phyloP scores from a whole-genome alignment of 1,140 invertebrate species.

The Pantala flavescens region DNA sequence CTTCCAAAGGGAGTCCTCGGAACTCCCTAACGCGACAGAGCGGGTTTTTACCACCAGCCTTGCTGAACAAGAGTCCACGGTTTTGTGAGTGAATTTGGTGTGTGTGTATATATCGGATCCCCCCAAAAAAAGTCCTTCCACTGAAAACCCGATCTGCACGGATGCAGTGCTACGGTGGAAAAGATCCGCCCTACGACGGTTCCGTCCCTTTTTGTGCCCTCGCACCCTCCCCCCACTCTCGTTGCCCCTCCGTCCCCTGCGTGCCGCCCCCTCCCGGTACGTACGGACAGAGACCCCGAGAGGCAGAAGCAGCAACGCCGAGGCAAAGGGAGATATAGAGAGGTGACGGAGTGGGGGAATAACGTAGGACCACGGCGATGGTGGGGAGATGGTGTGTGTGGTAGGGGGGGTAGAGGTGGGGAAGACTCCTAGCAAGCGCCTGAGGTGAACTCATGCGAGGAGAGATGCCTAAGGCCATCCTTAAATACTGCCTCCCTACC shows the following conservation, averaged over 20 bases:
- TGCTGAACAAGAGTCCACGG: not conserved
- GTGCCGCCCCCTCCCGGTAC: not conserved
- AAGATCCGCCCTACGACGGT: not conserved
- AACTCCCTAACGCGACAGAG: not conserved
- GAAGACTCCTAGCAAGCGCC: not conserved
- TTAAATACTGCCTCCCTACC: not conserved
- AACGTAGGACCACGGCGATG: not conserved
- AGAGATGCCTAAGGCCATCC: slow-evolving; percentile 3
- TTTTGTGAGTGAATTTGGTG: not conserved
- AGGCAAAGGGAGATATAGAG: not conserved
- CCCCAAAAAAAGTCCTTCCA: not conserved
- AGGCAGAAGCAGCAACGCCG: not conserved
- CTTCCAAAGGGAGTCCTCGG: not conserved
- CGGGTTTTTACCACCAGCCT: not conserved
- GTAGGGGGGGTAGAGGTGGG: not conserved
- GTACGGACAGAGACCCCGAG: not conserved
- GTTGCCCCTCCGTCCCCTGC: not conserved
- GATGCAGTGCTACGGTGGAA: not conserved
- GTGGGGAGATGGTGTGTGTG: not conserved
- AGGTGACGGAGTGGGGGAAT: not conserved
- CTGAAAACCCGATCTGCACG: not conserved
- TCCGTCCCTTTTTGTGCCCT: slow-evolving; percentile 7
- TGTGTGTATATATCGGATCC: not conserved
- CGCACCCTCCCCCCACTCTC: not conserved
- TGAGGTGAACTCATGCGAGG: not conserved